Conservation (phyloP, 2,888 invertebrate species). For the Cynaeus angustus region DNA sequence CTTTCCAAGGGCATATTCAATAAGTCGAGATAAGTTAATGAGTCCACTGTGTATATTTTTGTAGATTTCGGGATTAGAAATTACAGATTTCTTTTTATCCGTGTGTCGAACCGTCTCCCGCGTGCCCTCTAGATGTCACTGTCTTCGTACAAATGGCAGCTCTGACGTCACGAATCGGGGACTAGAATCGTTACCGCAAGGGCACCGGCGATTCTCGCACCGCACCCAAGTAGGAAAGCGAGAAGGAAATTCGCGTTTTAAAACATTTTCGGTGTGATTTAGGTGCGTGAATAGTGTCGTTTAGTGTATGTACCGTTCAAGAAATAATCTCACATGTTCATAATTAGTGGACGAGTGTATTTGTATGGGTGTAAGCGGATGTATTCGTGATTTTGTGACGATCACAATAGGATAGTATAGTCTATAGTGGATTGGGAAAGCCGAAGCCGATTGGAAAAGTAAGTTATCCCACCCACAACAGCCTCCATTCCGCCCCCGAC, state of each 20-base stretch:
- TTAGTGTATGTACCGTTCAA: conserved; percentile 62
- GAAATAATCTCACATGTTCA: conserved; percentile 67
- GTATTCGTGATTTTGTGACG: conserved; percentile 69
- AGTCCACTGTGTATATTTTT: too few relatives aligned
- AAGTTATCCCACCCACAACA: conserved; percentile 43
- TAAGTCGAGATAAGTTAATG: too few relatives aligned
- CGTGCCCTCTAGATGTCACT: conserved; percentile 52
- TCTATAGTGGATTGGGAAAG: conserved; percentile 61
- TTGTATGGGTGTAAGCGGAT: conserved; percentile 69
- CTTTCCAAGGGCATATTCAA: too few relatives aligned
- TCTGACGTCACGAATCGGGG: conserved; percentile 67
- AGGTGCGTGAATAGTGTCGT: conserved; percentile 62
- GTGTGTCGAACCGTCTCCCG: background rate
- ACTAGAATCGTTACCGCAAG: conserved; percentile 68
- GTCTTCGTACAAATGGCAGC: conserved; percentile 58
- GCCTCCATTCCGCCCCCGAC: conserved; percentile 8
- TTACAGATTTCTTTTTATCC: background rate
- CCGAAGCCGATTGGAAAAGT: conserved; percentile 63
- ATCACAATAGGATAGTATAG: conserved; percentile 67
- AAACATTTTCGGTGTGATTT: conserved; percentile 59
- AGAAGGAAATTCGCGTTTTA: conserved; percentile 55
- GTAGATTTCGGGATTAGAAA: too few relatives aligned
- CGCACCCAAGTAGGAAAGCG: conserved; percentile 62
- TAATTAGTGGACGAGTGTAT: conserved; percentile 66
- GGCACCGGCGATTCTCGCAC: conserved; percentile 66